These are phyloP conservation scores for Stichopus chloronotus DNA, from an alignment of 35 echinoderm and acorn worm species.

Conservation along the genomic window DNA sequence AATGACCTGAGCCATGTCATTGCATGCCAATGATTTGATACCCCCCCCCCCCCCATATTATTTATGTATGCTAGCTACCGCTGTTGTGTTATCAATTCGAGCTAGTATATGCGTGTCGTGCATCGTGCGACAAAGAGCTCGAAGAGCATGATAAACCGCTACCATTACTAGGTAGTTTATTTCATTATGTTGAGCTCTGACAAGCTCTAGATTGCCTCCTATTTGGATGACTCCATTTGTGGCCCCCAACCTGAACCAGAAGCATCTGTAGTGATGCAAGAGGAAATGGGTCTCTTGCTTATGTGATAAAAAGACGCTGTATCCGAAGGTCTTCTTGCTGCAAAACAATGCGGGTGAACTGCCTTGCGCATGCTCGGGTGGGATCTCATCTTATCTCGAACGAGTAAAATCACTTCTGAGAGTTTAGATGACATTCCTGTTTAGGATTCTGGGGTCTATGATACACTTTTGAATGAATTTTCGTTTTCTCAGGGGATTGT, in stretches of 20 bases:
- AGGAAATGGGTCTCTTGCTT: neutral
- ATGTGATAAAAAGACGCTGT: neutral
- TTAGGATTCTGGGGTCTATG: no score
- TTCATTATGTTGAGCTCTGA: neutral
- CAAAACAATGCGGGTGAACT: neutral
- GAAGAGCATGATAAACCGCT: neutral
- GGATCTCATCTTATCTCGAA: slow-evolving; percentile 3
- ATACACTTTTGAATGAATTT: no score
- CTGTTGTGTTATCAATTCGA: neutral
- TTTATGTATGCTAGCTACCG: no score
- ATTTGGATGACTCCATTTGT: neutral
- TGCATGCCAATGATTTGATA: neutral
- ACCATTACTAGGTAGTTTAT: neutral
- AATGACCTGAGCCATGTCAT: slow-evolving; percentile 1
- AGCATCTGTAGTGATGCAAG: neutral
- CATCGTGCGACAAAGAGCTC: neutral
- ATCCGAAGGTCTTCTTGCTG: slow-evolving; percentile 7
- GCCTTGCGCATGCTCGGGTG: neutral
- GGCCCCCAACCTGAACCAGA: neutral
- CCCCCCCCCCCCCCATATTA: neutral
- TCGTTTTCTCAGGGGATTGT: no score
- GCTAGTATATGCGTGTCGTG: neutral
- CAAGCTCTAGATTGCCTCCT: neutral
- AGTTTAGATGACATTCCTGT: no score
- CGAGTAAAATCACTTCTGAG: neutral